A percentile compares a stretch with the other conserved stretches of the same genome.
Conservation (phyloP, 2,113 vertebrate genomes). For the Peromyscus leucopus region DNA sequence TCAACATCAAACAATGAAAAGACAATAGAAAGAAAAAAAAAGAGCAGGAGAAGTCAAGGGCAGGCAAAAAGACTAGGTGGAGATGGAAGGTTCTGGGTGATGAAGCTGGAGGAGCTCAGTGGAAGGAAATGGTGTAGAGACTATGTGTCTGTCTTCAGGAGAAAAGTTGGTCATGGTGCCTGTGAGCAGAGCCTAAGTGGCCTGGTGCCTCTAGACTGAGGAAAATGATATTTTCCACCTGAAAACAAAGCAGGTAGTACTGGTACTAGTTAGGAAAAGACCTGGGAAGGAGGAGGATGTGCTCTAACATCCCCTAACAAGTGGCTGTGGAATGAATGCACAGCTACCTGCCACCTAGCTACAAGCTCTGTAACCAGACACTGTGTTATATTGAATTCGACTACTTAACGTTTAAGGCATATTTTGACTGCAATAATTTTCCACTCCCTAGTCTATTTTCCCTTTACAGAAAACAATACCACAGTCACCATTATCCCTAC, state of each 20-base stretch:
- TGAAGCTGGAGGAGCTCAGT: neutral
- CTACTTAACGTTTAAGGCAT: neutral
- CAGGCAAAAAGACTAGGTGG: neutral
- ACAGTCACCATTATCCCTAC: neutral
- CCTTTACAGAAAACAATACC: neutral
- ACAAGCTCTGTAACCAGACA: neutral
- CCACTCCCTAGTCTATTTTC: neutral
- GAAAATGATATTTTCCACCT: neutral
- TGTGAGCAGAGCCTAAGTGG: neutral
- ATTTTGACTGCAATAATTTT: neutral
- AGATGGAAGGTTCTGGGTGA: too few relatives aligned
- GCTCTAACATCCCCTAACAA: neutral
- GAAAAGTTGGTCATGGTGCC: neutral
- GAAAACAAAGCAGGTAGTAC: constrained; percentile 9
- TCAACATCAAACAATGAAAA: neutral
- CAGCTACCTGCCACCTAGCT: neutral
- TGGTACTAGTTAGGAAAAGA: neutral
- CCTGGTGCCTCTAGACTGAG: neutral
- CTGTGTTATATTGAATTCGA: neutral
- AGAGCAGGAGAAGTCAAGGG: neutral
- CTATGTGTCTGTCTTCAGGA: neutral
- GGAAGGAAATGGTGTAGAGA: neutral
- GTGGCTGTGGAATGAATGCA: neutral
- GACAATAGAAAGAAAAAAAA: neutral
- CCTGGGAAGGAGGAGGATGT: neutral